These are phyloP conservation scores for Otus sunia DNA, from an alignment of 2,113 vertebrate genomes.

Conservation along the genomic window DNA sequence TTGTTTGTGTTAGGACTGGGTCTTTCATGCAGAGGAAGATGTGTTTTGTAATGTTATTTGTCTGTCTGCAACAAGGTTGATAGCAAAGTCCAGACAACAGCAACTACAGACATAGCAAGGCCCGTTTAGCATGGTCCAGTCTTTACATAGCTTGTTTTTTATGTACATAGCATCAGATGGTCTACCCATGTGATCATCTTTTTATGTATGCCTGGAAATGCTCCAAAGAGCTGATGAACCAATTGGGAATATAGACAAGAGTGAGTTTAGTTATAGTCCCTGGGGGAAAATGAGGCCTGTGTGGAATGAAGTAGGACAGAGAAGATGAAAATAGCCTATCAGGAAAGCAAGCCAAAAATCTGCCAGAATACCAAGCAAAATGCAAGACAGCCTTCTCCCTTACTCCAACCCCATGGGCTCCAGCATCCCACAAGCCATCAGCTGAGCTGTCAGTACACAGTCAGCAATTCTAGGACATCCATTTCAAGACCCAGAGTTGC, in stretches of 20 bases:
- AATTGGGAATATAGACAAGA: conserved; percentile 38
- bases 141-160: neutral
- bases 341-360: conserved; percentile 46
- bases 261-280: conserved; percentile 29
- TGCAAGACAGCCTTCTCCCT: conserved; percentile 9
- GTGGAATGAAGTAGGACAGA: conserved; percentile 55
- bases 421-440: conserved; percentile 24
- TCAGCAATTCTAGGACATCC: conserved; percentile 36
- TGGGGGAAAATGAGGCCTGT: conserved; percentile 24
- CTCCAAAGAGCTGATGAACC: conserved; percentile 51
- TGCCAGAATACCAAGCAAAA: conserved; percentile 6
- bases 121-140: neutral
- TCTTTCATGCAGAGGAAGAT: neutral
- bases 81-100: neutral
- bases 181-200: conserved; percentile 10
- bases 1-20: neutral
- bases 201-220: conserved; percentile 38
- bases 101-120: neutral
- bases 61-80: neutral
- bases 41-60: neutral
- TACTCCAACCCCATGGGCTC: neutral
- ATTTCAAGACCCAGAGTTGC: neutral
- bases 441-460: conserved; percentile 38
- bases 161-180: conserved; percentile 34
- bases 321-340: conserved; percentile 62